Evolutionary conservation across 2,888 invertebrate genomes (phyloP).

Genomic region (Listrodromus nycthemerus): DNA sequence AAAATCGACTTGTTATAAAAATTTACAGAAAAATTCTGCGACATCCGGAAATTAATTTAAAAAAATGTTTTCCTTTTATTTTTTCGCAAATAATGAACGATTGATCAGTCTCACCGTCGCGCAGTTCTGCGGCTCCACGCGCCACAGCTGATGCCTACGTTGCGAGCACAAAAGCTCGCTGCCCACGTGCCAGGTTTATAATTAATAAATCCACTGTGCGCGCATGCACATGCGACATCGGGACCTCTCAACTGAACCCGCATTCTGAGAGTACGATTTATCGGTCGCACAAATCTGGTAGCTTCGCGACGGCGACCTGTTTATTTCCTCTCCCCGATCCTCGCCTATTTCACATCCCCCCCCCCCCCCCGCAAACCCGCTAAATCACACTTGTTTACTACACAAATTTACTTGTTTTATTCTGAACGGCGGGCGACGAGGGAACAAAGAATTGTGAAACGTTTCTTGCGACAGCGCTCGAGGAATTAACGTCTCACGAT

Average conservation of each 20-base stretch:
- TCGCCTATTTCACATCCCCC: constrained; percentile 35
- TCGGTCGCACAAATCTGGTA: constrained; percentile 23
- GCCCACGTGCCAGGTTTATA: constrained; percentile 50
- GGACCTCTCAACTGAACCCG: constrained; percentile 17
- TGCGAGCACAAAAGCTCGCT: constrained; percentile 20
- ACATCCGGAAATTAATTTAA: neutral
- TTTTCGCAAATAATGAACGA: neutral
- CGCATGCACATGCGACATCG: constrained; percentile 1
- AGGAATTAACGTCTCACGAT: constrained; percentile 46
- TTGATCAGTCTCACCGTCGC: constrained; percentile 24
- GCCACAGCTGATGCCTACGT: constrained; percentile 42
- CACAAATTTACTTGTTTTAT: constrained; percentile 45
- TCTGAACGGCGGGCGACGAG: constrained; percentile 46
- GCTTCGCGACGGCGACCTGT: constrained; percentile 10
- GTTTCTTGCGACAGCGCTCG: constrained; percentile 51
- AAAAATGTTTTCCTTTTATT: neutral
- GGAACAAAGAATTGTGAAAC: constrained; percentile 63
- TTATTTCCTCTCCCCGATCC: constrained; percentile 29
- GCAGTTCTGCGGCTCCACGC: constrained; percentile 2
- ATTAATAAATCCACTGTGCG: constrained; percentile 29
- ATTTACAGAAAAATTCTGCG: neutral
- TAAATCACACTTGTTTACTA: constrained; percentile 50
- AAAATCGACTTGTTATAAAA: no score
- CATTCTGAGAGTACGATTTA: constrained; percentile 31
- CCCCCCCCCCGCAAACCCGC: no score